Evolutionary conservation across 1,140 invertebrate species (phyloP).

Genomic region (Scaptomyza hsui): DNA sequence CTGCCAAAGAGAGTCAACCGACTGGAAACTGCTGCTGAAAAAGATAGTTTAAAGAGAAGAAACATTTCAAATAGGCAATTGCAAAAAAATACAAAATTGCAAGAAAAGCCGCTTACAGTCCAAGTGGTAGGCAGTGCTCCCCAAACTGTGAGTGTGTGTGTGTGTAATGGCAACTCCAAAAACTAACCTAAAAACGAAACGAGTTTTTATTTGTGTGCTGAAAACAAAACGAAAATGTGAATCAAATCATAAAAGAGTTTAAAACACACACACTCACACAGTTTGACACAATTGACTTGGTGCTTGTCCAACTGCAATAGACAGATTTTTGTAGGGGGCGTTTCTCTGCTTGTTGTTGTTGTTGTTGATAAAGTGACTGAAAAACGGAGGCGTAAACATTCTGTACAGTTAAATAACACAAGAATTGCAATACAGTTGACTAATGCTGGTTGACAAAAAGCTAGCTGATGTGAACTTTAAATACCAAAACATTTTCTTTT

Average conservation of each 20-base stretch:
- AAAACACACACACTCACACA: background rate
- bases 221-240: background rate
- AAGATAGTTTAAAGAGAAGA: background rate
- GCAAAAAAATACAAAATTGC: conserved; percentile 22
- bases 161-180: conserved; percentile 35
- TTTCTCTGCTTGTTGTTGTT: background rate
- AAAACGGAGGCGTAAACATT: background rate
- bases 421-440: background rate
- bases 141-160: conserved; percentile 54
- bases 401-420: background rate
- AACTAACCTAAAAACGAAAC: conserved; percentile 71
- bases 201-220: conserved; percentile 35
- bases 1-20: conserved; percentile 46
- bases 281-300: too few species aligned
- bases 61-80: conserved; percentile 12
- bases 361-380: background rate
- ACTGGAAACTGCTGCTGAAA: conserved; percentile 60
- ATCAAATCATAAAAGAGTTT: background rate
- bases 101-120: conserved; percentile 49
- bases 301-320: background rate
- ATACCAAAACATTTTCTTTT: too few species aligned
- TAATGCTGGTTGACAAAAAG: too few species aligned
- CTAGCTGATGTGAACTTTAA: too few species aligned
- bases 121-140: conserved; percentile 20
- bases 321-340: background rate